Evolutionary conservation across 1,140 invertebrate species (phyloP).

Genomic region (Vanessa atalanta): DNA sequence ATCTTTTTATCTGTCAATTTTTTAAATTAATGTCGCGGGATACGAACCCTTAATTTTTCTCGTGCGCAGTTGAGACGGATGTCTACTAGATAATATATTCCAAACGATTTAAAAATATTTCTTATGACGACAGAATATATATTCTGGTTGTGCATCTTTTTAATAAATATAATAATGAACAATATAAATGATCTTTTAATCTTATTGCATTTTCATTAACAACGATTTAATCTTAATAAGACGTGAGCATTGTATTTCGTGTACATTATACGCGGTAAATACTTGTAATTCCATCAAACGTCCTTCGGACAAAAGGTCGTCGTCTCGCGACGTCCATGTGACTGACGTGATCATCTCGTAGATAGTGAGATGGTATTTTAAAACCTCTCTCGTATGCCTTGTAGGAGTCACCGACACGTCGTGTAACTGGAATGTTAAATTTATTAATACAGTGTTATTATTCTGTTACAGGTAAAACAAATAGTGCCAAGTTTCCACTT

Average conservation of each 20-base stretch:
- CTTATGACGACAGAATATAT: too few relatives aligned
- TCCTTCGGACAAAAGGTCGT: not conserved
- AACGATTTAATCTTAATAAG: not conserved
- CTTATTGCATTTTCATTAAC: not conserved
- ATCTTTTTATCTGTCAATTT: too few relatives aligned
- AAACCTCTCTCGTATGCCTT: not conserved
- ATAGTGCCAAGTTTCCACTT: not conserved
- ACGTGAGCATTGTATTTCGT: not conserved
- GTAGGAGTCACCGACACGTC: not conserved
- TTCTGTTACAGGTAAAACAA: conserved; percentile 13
- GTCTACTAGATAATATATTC: too few relatives aligned
- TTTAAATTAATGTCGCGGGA: too few relatives aligned
- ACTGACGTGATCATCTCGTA: not conserved
- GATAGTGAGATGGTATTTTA: not conserved
- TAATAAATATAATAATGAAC: too few relatives aligned
- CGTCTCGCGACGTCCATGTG: not conserved
- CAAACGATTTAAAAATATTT: too few relatives aligned
- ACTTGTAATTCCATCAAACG: not conserved
- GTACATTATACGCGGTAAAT: not conserved
- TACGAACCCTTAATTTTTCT: too few relatives aligned
- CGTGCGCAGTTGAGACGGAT: too few relatives aligned
- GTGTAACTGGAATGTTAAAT: not conserved
- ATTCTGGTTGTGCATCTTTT: too few relatives aligned
- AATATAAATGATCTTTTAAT: too few relatives aligned
- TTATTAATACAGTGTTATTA: not conserved